Percentiles rank a stretch among this genome's conserved stretches.
phyloP scores from a whole-genome alignment of 1,140 invertebrate species.

The Drosophila orena region DNA sequence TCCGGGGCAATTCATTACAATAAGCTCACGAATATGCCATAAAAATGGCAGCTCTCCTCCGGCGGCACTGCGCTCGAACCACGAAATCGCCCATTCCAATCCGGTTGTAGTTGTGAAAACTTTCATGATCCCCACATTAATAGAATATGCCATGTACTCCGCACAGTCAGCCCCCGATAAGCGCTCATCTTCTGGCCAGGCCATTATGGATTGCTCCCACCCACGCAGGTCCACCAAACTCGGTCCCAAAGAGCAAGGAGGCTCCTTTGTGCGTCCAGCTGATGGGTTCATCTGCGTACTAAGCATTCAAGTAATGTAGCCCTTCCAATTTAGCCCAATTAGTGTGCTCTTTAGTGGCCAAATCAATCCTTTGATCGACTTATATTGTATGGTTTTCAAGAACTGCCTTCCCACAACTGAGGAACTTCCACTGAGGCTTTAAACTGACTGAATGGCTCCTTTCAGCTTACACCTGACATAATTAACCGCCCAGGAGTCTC shows the following conservation, averaged over 20 bases:
- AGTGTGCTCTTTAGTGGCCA: too few species aligned
- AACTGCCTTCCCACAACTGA: too few species aligned
- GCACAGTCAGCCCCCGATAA: conserved; percentile 15
- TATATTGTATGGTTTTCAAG: too few species aligned
- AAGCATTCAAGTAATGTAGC: background rate
- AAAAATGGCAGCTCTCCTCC: conserved; percentile 61
- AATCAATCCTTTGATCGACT: too few species aligned
- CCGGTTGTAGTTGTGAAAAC: conserved; percentile 74
- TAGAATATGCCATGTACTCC: conserved; percentile 47
- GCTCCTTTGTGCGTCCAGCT: conserved; percentile 10
- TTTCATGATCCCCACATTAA: conserved; percentile 55
- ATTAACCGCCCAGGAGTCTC: conserved; percentile 16
- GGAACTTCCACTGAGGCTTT: too few species aligned
- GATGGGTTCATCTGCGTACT: background rate
- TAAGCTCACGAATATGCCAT: conserved; percentile 84
- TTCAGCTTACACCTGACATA: conserved; percentile 16
- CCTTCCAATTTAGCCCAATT: too few species aligned
- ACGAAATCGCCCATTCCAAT: conserved; percentile 80
- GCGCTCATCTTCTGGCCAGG: conserved; percentile 31
- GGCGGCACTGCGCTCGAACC: conserved; percentile 59
- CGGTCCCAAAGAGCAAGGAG: background rate
- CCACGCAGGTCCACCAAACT: background rate
- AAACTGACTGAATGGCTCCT: too few species aligned
- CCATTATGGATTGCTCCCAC: conserved; percentile 30
- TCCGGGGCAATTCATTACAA: conserved; percentile 83